Percentiles rank a stretch among this genome's conserved stretches.
Evolutionary conservation across 2,888 invertebrate species (phyloP).

Genomic region (Netelia inedita): DNA sequence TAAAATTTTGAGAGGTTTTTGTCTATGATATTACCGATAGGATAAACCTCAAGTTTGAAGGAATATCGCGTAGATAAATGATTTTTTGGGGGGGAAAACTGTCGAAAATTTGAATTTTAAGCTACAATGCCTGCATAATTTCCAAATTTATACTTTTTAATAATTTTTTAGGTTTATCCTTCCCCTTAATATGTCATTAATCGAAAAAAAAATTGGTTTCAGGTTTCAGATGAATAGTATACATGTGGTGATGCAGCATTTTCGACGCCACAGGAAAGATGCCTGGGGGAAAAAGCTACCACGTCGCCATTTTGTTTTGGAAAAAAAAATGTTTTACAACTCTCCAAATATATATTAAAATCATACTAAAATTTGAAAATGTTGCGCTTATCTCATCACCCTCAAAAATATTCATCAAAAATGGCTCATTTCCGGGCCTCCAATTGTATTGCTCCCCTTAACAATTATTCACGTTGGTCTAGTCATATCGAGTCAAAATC

Average conservation of each 20-base stretch:
- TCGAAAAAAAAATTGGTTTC: not conserved
- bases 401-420: not conserved
- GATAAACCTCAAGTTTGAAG: too few relatives aligned
- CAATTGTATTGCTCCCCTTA: not conserved
- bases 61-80: too few relatives aligned
- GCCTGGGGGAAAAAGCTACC: not conserved
- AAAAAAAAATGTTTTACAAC: not conserved
- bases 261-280: not conserved
- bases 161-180: slow-evolving; percentile 4
- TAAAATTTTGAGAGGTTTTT: slow-evolving; percentile 7
- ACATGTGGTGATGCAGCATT: not conserved
- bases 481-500: too few relatives aligned
- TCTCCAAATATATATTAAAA: not conserved
- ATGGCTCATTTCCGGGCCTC: not conserved
- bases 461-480: too few relatives aligned
- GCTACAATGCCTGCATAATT: slow-evolving; percentile 3
- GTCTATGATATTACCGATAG: not conserved
- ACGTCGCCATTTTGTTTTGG: not conserved
- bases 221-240: slow-evolving; percentile 19
- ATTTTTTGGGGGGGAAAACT: not conserved
- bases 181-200: slow-evolving; percentile 3
- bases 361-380: not conserved
- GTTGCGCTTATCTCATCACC: not conserved
- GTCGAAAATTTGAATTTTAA: slow-evolving; percentile 21
- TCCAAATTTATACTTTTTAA: slow-evolving; percentile 18